These are phyloP conservation scores for Latrodectus hesperus DNA, from an alignment of 2,888 invertebrate species.

Conservation along the genomic window DNA sequence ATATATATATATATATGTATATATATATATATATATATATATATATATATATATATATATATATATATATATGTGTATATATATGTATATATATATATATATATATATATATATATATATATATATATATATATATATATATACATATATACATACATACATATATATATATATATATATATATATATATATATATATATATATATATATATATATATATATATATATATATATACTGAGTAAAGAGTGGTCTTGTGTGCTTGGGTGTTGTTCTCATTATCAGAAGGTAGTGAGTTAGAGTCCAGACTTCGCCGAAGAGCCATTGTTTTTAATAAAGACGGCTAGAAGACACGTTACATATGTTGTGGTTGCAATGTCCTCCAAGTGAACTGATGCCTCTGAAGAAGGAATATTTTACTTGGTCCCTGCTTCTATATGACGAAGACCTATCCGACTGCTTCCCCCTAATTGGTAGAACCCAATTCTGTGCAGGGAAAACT, in stretches of 20 bases:
- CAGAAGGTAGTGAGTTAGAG: neutral
- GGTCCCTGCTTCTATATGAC: neutral
- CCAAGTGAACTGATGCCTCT: neutral
- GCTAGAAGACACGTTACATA: neutral
- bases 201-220: too few relatives aligned
- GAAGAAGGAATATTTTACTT: neutral
- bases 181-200: neutral
- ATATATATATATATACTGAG: neutral
- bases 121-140: conserved; percentile 15
- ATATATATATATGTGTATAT: conserved; percentile 10
- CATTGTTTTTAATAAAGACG: neutral
- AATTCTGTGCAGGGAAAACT: too few relatives aligned
- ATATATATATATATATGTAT: neutral
- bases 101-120: conserved; percentile 17
- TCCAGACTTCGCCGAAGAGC: neutral
- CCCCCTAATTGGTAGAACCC: too few relatives aligned
- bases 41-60: conserved; percentile 17
- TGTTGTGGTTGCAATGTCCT: neutral
- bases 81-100: conserved; percentile 14
- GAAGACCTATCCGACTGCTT: neutral
- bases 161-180: neutral
- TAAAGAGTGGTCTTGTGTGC: neutral
- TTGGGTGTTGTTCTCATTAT: neutral
- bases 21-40: conserved; percentile 15
- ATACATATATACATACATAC: neutral